A percentile compares a stretch with the other conserved stretches of the same genome.
Evolutionary conservation across 1,140 invertebrate species (phyloP).

Genomic region (Riptortus pedestris): DNA sequence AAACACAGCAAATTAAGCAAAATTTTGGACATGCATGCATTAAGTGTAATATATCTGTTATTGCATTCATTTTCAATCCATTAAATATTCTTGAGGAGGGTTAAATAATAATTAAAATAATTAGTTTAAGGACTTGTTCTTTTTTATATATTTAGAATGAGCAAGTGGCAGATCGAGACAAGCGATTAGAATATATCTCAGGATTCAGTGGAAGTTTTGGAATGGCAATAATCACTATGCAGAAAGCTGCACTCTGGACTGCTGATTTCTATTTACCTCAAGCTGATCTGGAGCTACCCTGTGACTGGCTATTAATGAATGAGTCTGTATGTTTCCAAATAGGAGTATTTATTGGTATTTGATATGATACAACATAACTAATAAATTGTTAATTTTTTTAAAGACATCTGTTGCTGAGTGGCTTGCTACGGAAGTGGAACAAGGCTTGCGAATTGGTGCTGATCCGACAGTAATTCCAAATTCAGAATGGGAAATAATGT

Average conservation of each 20-base stretch:
- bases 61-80: too few species aligned
- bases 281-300: constrained; percentile 22
- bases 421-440: constrained; percentile 50
- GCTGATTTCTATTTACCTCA: constrained; percentile 40
- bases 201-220: constrained; percentile 78
- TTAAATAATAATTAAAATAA: too few species aligned
- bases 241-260: constrained; percentile 75
- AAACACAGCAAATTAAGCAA: too few species aligned
- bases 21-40: too few species aligned
- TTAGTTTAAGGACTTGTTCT: too few species aligned
- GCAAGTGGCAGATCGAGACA: constrained; percentile 44
- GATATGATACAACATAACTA: background rate
- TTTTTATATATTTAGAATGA: constrained; percentile 17
- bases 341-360: background rate
- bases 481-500: constrained; percentile 49
- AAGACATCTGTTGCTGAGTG: constrained; percentile 33
- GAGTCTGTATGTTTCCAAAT: constrained; percentile 9
- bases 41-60: too few species aligned
- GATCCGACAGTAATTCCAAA: constrained; percentile 66
- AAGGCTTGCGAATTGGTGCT: constrained; percentile 59
- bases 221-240: constrained; percentile 61
- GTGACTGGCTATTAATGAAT: constrained; percentile 20
- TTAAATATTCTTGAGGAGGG: too few species aligned
- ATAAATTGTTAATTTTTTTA: background rate
- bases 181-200: constrained; percentile 67